Evolutionary conservation across 2,797 vertebrate species (phyloP), one percentile per base, ranked within the genome.

Genomic region (Phataginus tricuspis): DNA sequence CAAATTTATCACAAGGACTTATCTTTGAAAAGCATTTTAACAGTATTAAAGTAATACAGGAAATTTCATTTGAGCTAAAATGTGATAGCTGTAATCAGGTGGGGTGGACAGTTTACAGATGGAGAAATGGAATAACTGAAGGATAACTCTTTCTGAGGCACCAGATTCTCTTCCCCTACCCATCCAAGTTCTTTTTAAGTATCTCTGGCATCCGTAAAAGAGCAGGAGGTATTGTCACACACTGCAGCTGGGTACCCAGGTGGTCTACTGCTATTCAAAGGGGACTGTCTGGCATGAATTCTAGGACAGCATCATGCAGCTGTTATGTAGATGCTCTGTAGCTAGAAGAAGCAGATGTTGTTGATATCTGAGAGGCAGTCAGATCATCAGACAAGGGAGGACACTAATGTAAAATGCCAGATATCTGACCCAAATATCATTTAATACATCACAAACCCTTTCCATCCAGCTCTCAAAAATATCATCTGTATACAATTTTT

Each of bases 201-300:
- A 68, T 91, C 68, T 74, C 77, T 89, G 90, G 39, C 85, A 86
- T 91, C 34, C 49, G 23, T 39, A 53, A 89, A 87, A 95, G 90
- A 92, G 29, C 68, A 94, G 31, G 59, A 78, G 68, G 53, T 89
- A 53, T 18, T 69, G 45, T 53, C 23, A 71, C 29, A 57, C 9
- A 21, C 34, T 91, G 63, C 86, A 96, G 85, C 94, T 92, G 86
- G 68, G 42, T 80, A 66, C 85, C 72, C 94, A 95, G 92, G 97
- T 92, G 82, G 68, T 64, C 90, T 79, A 4, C 78, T 55, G 49
- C 71, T 75, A 92, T 63, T 96, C 86, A 92, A 61, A 89, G 42
- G 53, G 71, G 64, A 64, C 37, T 21, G 31, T 68, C 66, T 91
- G 94, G 95, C 95, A 74, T 86, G 71, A 88, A 82, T 96, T 96